Conservation (phyloP, 2,888 invertebrate genomes). For the Diadegma fenestrale region DNA sequence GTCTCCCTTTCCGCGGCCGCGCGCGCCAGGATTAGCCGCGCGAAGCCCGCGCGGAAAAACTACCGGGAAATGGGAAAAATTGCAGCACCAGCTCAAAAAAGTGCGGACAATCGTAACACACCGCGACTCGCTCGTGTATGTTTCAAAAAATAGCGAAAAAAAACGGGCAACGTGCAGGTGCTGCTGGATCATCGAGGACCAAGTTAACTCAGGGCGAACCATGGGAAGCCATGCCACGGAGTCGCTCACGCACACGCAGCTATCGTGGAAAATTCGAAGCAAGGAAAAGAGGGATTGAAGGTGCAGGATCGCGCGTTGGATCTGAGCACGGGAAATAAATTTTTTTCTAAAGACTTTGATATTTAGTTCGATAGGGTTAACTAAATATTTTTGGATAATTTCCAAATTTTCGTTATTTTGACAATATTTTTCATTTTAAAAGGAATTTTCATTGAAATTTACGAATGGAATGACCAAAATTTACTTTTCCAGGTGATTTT, state of each 20-base stretch:
- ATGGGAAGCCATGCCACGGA: constrained; percentile 23
- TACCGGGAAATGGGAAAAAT: constrained; percentile 70
- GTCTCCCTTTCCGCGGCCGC: constrained; percentile 77
- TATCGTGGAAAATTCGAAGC: neutral
- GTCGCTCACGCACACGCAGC: constrained; percentile 13
- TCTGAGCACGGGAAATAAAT: too few species aligned
- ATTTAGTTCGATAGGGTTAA: too few species aligned
- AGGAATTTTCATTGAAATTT: too few species aligned
- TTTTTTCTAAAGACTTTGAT: too few species aligned
- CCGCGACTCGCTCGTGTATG: neutral
- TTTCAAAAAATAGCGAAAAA: neutral
- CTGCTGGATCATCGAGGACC: constrained; percentile 49
- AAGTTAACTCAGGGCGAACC: constrained; percentile 36
- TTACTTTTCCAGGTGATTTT: too few species aligned
- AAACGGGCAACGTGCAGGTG: neutral
- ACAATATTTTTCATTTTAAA: too few species aligned
- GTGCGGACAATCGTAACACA: neutral
- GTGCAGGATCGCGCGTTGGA: constrained; percentile 31
- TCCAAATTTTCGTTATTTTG: too few species aligned
- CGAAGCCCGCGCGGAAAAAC: constrained; percentile 78
- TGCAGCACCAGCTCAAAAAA: constrained; percentile 15
- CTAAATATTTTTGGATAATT: too few species aligned
- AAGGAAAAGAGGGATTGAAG: constrained; percentile 8
- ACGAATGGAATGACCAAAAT: too few species aligned
- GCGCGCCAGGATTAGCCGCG: constrained; percentile 75